Percentiles rank a stretch among this genome's conserved stretches.
Evolutionary conservation across 2,797 vertebrate species (phyloP).

Genomic region (Protonibea diacanthus): DNA sequence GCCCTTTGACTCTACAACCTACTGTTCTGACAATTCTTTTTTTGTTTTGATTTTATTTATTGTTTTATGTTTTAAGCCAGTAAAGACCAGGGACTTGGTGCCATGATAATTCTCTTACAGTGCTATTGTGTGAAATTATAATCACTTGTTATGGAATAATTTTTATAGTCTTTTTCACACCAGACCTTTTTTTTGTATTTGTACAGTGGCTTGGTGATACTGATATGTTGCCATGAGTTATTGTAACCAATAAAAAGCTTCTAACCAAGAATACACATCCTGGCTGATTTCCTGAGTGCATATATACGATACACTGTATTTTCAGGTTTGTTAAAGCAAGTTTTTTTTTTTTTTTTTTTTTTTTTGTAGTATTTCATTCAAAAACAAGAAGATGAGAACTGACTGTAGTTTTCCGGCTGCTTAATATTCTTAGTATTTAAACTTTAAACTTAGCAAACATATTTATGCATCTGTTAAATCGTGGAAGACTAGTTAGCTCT

Average conservation of each 20-base stretch:
- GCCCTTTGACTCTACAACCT: slow-evolving; percentile 86
- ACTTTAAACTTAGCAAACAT: neutral
- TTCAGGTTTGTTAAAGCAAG: neutral
- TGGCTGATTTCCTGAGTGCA: slow-evolving; percentile 8
- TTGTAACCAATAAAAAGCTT: slow-evolving; percentile 98
- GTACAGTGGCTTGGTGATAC: slow-evolving; percentile 97
- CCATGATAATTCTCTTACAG: slow-evolving; percentile 90
- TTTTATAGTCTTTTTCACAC: slow-evolving; percentile 92
- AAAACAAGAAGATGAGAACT: neutral
- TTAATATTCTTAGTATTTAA: neutral
- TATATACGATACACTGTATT: neutral
- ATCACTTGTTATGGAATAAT: slow-evolving; percentile 91
- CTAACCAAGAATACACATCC: slow-evolving; percentile 86
- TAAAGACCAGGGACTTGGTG: slow-evolving; percentile 90
- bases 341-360: neutral
- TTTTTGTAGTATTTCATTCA: neutral
- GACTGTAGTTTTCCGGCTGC: neutral
- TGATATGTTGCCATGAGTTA: slow-evolving; percentile 94
- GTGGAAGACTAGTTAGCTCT: neutral
- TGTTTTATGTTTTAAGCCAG: slow-evolving; percentile 86
- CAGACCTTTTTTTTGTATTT: slow-evolving; percentile 93
- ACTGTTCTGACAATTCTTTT: slow-evolving; percentile 63
- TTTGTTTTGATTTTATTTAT: slow-evolving; percentile 68
- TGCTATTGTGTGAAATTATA: slow-evolving; percentile 91
- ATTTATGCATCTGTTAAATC: neutral